phyloP scores from a whole-genome alignment of 1,140 invertebrate species.

The Macrosteles quadrilineatus region DNA sequence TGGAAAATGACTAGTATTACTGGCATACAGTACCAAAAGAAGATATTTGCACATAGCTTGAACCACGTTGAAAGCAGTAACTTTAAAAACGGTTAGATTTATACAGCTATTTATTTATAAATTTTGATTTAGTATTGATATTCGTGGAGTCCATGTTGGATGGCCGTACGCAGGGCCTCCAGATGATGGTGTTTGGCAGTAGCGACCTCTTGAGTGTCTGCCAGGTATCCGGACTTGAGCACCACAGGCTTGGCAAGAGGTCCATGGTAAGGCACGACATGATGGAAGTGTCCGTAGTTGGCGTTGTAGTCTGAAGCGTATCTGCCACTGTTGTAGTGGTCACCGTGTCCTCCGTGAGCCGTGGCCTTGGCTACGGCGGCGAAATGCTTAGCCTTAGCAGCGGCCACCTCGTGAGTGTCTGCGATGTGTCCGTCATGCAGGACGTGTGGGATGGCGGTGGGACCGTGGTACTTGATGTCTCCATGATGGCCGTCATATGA shows the following conservation, averaged over 20 bases:
- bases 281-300: background rate
- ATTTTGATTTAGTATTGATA: too few species aligned
- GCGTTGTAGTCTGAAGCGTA: too few species aligned
- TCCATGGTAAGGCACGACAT: background rate
- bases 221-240: background rate
- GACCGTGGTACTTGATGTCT: background rate
- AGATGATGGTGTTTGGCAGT: background rate
- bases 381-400: slow-evolving; percentile 38
- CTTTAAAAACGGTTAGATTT: too few species aligned
- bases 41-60: too few species aligned
- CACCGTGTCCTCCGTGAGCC: too few species aligned
- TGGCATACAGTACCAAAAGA: too few species aligned
- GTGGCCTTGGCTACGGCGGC: slow-evolving; percentile 7
- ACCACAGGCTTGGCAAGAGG: background rate
- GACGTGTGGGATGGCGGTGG: slow-evolving; percentile 9
- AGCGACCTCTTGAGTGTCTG: background rate
- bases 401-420: slow-evolving; percentile 34
- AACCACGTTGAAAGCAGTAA: too few species aligned
- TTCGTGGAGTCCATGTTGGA: too few species aligned
- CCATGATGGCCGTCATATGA: background rate
- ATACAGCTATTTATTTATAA: too few species aligned
- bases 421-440: slow-evolving; percentile 8
- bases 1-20: too few species aligned
- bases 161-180: background rate
- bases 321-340: background rate